Evolutionary conservation across 2,113 vertebrate genomes (phyloP), one percentile per base, ranked within the genome.

Genomic region (Silurus asotus): DNA sequence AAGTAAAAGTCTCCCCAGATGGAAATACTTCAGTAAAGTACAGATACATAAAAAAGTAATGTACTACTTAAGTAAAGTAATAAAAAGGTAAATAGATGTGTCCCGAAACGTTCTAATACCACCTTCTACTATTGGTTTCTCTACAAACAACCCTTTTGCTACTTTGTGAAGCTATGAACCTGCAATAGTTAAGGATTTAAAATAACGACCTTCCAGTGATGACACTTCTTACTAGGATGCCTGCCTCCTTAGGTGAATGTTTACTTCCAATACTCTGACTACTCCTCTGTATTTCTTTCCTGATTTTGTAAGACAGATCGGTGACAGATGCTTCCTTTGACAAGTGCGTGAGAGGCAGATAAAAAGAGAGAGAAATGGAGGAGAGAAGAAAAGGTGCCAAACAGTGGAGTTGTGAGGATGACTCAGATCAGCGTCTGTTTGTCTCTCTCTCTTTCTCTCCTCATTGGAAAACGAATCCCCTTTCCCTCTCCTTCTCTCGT

Each of bases 361-460:
- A 58, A 20, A 61, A 72, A 45, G 64, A 70, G 84, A 80, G 64
- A 59, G 20, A 86, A 19, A 37, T 49, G 45, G 10, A 56, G 58
- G 49, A 55, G 65, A 55, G 69, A 82, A 45, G 28, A 80, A 70
- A 82, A 55, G 58, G 67, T 86, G 79, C 85, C 85, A 86, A 86
- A 75, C 67, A 75, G 17, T 80, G 69, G n/a, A 86, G 85, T 86
- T 86, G 85, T 86, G 85, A 82, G 79, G 58, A 86, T 86, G 85
- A 86, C 76, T 86, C 85, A 86, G 49, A 86, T 82, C 82, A 83
- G 79, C 85, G 56, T 87, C 86, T 84, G 69, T 87, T 67, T 87
- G 51, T 83, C 78, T 85, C 78, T 65, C 56, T 75, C 61, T 87
- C 37, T 83, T 70, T 85, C 78, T 65, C 48, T 75, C 61, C 64